Evolutionary conservation across 1,140 invertebrate species (phyloP), one percentile per base, ranked within the genome.

Genomic region (Globodera ellingtonae): DNA sequence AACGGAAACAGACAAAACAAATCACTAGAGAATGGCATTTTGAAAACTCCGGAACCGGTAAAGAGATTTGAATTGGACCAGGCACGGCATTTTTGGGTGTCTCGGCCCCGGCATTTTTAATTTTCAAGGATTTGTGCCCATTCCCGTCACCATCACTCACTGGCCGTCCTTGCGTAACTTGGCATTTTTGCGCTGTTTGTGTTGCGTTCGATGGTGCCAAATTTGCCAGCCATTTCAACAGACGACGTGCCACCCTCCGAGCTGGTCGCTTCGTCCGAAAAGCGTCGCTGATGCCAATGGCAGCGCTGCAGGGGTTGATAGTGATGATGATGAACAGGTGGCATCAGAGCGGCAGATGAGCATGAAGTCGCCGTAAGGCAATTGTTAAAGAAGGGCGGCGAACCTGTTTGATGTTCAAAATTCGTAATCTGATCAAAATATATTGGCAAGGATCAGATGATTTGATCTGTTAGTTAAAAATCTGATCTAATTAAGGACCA

Each of bases 141-240:
- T 24, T 48, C 6, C 52, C 66, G 24, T 65, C 73, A 75, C 62
- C 35, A 10, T 71, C 7, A 78, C 77, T 74, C 48, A 79, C 77
- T 79, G 15, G 78, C 78, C 24, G 79, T 79, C 18, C 78, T 10
- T 50, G 70, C 74, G 56, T 79, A 79, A n/a, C 78, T 70, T 18
- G 78, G 78, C 72, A 79, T 70, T 47, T 59, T 59, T 10, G 9
- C 18, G 56, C 6, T 15, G 15, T 15, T 71, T 10, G 10, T 10
- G 70, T 4, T 18, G 15, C 70, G 70, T 18, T 18, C 70, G 70
- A 15, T 71, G 47, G 10, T 59, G 56, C 56, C 56, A 59, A 59
- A 59, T 59, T 59, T 59, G 10, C 10, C 10, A 0, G 56, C 9
- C 10, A 59, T 59, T 59, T 70, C 67, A 44, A 70, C 67, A 3